A percentile compares a stretch with the other conserved stretches of the same genome.
phyloP scores from a whole-genome alignment of 2,888 invertebrate species.

The Caenorhabditis sinica region DNA sequence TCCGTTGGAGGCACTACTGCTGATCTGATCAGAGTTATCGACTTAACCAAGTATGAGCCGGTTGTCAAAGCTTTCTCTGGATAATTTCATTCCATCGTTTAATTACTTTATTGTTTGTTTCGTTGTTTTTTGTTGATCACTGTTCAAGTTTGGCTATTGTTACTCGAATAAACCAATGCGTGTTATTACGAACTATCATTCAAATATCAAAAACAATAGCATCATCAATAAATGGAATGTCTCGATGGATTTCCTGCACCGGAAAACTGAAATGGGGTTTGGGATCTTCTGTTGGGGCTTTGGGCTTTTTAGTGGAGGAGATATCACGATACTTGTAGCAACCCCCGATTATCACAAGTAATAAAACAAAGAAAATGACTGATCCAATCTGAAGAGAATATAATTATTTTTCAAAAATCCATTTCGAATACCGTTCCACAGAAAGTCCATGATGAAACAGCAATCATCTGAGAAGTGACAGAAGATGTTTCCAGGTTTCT shows the following conservation, averaged over 20 bases:
- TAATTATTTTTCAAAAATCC: no score
- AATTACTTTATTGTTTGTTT: conserved; percentile 24
- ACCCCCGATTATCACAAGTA: not conserved
- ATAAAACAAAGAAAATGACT: not conserved
- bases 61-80: conserved; percentile 73
- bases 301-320: not conserved
- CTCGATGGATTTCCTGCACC: not conserved
- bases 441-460: not conserved
- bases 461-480: not conserved
- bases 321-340: not conserved
- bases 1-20: conserved; percentile 76
- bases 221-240: conserved; percentile 24
- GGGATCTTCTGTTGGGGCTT: not conserved
- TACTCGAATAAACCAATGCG: conserved; percentile 3
- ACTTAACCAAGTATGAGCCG: conserved; percentile 75
- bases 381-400: not conserved
- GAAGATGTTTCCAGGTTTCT: not conserved
- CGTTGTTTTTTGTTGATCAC: conserved; percentile 33
- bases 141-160: conserved; percentile 18
- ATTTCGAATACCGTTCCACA: not conserved
- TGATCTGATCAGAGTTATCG: conserved; percentile 77
- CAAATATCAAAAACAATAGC: conserved; percentile 29
- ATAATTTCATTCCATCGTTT: conserved; percentile 17
- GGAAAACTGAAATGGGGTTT: not conserved
- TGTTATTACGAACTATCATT: not conserved